Conservation (phyloP, 1,140 invertebrate genomes). For the Mya arenaria region DNA sequence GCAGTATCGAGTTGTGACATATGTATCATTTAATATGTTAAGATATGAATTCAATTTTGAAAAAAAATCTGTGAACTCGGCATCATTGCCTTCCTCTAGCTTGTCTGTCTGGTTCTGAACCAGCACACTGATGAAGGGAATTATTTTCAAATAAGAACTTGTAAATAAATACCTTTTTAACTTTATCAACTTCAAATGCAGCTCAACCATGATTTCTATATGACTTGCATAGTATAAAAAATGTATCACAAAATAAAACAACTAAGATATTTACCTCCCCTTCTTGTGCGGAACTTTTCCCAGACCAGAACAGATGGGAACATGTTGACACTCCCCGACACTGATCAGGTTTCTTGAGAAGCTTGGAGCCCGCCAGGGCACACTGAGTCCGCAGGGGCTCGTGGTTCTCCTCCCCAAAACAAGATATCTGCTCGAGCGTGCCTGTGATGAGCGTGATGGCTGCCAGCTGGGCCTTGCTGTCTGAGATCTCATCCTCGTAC, state of each 20-base stretch:
- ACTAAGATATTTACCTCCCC: slow-evolving; percentile 86
- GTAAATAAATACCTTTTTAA: too few species aligned
- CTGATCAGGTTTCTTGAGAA: slow-evolving; percentile 99
- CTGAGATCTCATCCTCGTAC: slow-evolving; percentile 99
- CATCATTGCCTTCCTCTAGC: slow-evolving; percentile 87
- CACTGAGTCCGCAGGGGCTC: slow-evolving; percentile 97
- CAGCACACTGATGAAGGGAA: slow-evolving; percentile 91
- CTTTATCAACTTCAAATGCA: too few species aligned
- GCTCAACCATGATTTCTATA: too few species aligned
- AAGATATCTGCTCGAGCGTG: slow-evolving; percentile 94
- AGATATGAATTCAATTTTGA: too few species aligned
- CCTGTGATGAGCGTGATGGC: slow-evolving; percentile 97
- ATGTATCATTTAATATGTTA: too few species aligned
- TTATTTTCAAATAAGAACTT: too few species aligned
- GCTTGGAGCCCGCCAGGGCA: slow-evolving; percentile 95
- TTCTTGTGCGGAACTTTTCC: slow-evolving; percentile 87
- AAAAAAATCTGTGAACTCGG: too few species aligned
- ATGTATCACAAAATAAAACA: too few species aligned
- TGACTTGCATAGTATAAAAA: too few species aligned
- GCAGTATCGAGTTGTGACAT: too few species aligned
- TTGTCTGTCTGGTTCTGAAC: slow-evolving; percentile 91
- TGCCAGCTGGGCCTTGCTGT: slow-evolving; percentile 97
- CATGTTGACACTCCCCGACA: slow-evolving; percentile 94
- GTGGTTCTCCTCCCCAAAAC: slow-evolving; percentile 97
- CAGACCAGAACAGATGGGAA: slow-evolving; percentile 98